Evolutionary conservation across 2,888 invertebrate genomes (phyloP).

Genomic region (Blastobasis lacticolella): DNA sequence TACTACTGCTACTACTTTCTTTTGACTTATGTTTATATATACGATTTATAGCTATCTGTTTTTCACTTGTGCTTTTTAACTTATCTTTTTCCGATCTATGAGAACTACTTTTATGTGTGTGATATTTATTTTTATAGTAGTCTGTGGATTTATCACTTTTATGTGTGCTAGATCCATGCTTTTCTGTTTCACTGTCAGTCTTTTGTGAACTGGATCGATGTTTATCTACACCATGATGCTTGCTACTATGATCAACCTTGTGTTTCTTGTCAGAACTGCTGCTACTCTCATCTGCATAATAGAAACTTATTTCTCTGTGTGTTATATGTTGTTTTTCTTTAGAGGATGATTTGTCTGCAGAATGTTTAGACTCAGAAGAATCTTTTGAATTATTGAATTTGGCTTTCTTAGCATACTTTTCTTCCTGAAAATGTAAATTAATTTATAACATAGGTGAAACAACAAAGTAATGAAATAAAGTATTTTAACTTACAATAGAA

Average conservation of each 20-base stretch:
- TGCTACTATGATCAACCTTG: conserved; percentile 31
- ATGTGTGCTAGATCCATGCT: conserved; percentile 24
- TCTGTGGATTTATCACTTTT: conserved; percentile 22
- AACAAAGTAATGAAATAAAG: too few species aligned
- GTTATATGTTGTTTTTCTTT: conserved; percentile 41
- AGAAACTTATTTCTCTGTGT: conserved; percentile 31
- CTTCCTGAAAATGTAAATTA: too few species aligned
- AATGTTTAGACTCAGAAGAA: conserved; percentile 33
- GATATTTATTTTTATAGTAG: conserved; percentile 16
- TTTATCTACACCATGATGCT: conserved; percentile 33
- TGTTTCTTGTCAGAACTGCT: conserved; percentile 35
- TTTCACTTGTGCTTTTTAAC: conserved; percentile 32
- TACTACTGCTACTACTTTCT: conserved; percentile 32
- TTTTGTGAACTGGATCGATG: conserved; percentile 22
- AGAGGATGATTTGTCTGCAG: conserved; percentile 31
- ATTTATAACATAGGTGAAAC: too few species aligned
- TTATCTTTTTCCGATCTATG: conserved; percentile 24
- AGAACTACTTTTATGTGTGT: conserved; percentile 18
- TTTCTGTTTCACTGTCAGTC: conserved; percentile 32
- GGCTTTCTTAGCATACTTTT: too few species aligned
- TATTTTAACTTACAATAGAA: too few species aligned
- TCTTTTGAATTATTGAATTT: too few species aligned
- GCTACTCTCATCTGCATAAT: conserved; percentile 31
- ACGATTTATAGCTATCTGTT: conserved; percentile 22
- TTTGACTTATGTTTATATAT: conserved; percentile 31